Evolutionary conservation across 2,888 invertebrate species (phyloP).

Genomic region (Oithona nana): DNA sequence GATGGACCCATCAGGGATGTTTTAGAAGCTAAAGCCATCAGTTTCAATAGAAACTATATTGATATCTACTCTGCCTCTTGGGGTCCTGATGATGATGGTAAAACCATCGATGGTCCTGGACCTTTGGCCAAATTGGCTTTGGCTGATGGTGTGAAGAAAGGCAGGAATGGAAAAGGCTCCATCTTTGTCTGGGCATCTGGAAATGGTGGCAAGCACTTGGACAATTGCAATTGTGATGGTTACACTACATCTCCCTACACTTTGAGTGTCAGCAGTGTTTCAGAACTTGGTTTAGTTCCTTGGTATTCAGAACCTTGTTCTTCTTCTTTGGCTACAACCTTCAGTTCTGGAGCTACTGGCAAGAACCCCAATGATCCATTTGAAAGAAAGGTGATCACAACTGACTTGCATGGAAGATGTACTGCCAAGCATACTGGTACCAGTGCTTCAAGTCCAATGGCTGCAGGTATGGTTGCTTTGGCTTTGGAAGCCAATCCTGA

Average conservation of each 20-base stretch:
- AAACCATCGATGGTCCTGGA: conserved; percentile 94
- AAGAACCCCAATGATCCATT: no score
- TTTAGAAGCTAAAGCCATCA: conserved; percentile 79
- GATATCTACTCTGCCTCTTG: conserved; percentile 86
- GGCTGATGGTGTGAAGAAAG: conserved; percentile 58
- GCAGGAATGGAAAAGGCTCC: conserved; percentile 65
- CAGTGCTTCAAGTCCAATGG: conserved; percentile 81
- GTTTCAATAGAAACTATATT: conserved; percentile 84
- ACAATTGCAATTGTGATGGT: conserved; percentile 97
- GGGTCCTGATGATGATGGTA: conserved; percentile 60
- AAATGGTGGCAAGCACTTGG: conserved; percentile 79
- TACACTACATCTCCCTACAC: conserved; percentile 99
- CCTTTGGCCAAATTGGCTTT: conserved; percentile 85
- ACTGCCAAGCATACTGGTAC: conserved; percentile 82
- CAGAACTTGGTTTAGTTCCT: conserved; percentile 58
- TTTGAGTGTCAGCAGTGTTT: conserved; percentile 51
- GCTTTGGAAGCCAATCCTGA: conserved; percentile 69
- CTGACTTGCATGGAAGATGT: conserved; percentile 82
- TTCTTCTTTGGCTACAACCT: conserved; percentile 91
- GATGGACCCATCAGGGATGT: conserved; percentile 25
- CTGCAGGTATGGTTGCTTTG: conserved; percentile 83
- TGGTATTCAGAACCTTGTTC: conserved; percentile 99
- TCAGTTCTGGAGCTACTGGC: conserved; percentile 71
- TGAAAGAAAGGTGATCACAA: conserved; percentile 51
- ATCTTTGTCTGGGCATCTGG: conserved; percentile 99